A percentile compares a stretch with the other conserved stretches of the same genome.
Evolutionary conservation across 2,888 invertebrate species (phyloP).

Genomic region (Rhagonycha fulva): DNA sequence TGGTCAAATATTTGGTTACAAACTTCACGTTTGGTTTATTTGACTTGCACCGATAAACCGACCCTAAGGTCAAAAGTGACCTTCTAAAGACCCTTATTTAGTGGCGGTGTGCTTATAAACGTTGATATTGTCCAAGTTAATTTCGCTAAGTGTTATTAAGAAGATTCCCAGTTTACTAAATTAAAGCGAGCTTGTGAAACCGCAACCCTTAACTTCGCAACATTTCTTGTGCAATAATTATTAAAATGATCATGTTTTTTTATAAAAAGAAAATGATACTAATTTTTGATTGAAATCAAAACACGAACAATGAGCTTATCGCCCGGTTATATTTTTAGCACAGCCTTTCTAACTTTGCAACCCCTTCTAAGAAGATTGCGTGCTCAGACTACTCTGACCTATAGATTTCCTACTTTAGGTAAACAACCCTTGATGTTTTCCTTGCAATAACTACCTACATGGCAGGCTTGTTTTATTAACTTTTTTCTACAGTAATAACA

Average conservation of each 20-base stretch:
- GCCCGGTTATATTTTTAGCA: constrained; percentile 9
- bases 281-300: constrained; percentile 3
- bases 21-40: not conserved
- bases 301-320: constrained; percentile 8
- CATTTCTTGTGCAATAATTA: not conserved
- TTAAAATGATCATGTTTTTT: not conserved
- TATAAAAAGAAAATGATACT: not conserved
- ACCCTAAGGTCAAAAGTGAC: not conserved
- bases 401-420: constrained; percentile 10
- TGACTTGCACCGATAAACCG: not conserved
- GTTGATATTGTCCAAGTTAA: not conserved
- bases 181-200: not conserved
- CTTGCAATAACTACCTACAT: not conserved
- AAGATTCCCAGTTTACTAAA: not conserved
- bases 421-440: constrained; percentile 14
- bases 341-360: constrained; percentile 4
- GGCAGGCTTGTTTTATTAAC: not conserved
- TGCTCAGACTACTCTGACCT: constrained; percentile 7
- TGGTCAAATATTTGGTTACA: not conserved
- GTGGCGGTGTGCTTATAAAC: not conserved
- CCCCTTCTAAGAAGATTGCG: constrained; percentile 5
- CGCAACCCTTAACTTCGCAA: not conserved
- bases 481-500: not conserved
- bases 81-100: not conserved
- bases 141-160: constrained; percentile 9